phyloP scores from a whole-genome alignment of 2,797 vertebrate species.

The Hephaestus fuliginosus region DNA sequence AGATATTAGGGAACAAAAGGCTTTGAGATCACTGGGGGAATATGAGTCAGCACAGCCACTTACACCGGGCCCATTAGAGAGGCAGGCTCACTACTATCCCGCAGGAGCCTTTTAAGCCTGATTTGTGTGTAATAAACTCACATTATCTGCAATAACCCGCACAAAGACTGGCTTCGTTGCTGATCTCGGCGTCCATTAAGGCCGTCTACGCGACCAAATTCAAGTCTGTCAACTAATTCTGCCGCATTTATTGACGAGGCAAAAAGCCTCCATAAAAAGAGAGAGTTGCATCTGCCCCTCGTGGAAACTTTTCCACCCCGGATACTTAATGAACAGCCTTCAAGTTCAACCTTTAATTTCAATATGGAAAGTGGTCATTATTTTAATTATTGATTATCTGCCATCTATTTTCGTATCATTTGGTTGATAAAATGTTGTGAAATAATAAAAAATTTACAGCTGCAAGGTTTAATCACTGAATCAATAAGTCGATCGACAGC shows the following conservation, averaged over 20 bases:
- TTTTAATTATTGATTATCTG: neutral
- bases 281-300: slow-evolving; percentile 17
- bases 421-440: neutral
- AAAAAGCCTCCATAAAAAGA: slow-evolving; percentile 32
- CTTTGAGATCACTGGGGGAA: slow-evolving; percentile 54
- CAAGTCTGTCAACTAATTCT: slow-evolving; percentile 39
- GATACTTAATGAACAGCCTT: neutral
- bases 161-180: slow-evolving; percentile 48
- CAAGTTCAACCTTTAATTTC: neutral
- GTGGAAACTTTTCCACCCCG: slow-evolving; percentile 10
- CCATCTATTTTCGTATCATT: neutral
- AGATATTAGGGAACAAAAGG: slow-evolving; percentile 63
- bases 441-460: too few species aligned
- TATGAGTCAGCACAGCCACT: slow-evolving; percentile 74
- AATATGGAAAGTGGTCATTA: neutral
- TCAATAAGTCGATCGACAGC: too few species aligned
- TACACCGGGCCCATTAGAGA: slow-evolving; percentile 70
- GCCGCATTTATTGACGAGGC: slow-evolving; percentile 42
- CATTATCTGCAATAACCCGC: slow-evolving; percentile 69
- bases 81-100: slow-evolving; percentile 57
- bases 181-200: slow-evolving; percentile 60
- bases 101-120: slow-evolving; percentile 66
- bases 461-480: too few species aligned
- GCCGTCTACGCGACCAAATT: slow-evolving; percentile 12
- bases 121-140: slow-evolving; percentile 76